These are phyloP conservation scores for Epiperipatus broadwayi DNA, from an alignment of 2,888 invertebrate genomes.

Conservation along the genomic window DNA sequence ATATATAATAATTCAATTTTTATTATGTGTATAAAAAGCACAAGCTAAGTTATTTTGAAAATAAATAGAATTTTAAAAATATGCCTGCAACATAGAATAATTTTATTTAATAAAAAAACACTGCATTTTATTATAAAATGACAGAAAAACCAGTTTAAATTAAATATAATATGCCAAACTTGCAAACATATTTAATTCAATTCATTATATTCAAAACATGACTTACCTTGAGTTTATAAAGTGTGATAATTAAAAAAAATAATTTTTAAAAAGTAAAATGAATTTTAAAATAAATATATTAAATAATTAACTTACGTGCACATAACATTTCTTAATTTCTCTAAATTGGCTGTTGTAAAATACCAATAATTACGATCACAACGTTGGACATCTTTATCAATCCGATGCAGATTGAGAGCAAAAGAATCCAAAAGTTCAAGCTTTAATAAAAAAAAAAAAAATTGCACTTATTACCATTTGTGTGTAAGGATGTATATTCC, in stretches of 20 bases:
- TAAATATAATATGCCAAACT: no score
- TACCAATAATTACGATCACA: conserved; percentile 88
- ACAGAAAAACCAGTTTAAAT: no score
- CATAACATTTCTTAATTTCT: conserved; percentile 81
- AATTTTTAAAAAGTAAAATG: not conserved
- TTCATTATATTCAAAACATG: no score
- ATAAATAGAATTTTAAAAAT: no score
- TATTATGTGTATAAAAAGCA: no score
- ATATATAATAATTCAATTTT: no score
- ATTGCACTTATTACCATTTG: not conserved
- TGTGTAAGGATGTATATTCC: not conserved
- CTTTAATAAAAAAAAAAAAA: conserved; percentile 33
- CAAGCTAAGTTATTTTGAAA: no score
- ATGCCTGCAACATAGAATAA: no score
- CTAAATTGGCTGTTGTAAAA: conserved; percentile 69
- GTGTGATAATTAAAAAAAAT: not conserved
- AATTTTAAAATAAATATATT: not conserved
- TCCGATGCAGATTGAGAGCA: conserved; percentile 72
- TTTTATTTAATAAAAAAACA: no score
- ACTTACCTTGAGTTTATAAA: no score
- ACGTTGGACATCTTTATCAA: conserved; percentile 87
- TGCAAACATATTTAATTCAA: no score
- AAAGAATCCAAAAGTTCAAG: conserved; percentile 62
- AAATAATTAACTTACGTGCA: conserved; percentile 54
- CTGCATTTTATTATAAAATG: no score